Evolutionary conservation across 2,797 vertebrate genomes (phyloP).

Genomic region (Falco biarmicus): DNA sequence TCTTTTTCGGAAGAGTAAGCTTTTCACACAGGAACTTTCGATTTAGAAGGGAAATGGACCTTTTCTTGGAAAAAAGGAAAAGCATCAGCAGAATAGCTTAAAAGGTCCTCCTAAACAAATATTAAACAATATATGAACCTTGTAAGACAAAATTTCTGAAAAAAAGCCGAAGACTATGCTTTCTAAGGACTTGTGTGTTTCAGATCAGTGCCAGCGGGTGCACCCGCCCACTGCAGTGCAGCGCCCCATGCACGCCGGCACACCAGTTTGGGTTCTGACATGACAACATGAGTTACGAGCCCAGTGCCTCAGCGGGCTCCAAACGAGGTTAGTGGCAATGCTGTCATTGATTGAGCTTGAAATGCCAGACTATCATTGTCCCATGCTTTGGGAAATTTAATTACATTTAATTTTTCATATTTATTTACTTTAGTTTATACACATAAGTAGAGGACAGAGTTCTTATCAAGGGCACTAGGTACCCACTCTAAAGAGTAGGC

Average conservation of each 20-base stretch:
- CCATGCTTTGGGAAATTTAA: constrained; percentile 56
- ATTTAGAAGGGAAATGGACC: not conserved
- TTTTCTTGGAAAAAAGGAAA: not conserved
- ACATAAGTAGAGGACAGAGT: constrained; percentile 42
- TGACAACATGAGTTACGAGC: constrained; percentile 63
- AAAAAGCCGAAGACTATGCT: not conserved
- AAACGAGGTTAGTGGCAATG: constrained; percentile 52
- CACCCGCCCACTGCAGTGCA: fast-evolving
- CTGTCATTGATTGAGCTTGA: constrained; percentile 58
- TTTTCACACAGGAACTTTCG: not conserved
- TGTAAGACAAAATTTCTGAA: not conserved
- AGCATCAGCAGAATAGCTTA: not conserved
- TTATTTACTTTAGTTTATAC: constrained; percentile 63
- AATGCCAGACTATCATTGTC: constrained; percentile 60
- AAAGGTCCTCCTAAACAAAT: not conserved
- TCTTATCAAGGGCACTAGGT: constrained; percentile 40
- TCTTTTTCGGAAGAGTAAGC: not conserved
- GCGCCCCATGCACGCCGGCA: not conserved
- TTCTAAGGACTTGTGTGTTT: not conserved
- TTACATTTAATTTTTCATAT: constrained; percentile 67
- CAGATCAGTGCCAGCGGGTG: fast-evolving
- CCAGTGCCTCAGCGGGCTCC: not conserved
- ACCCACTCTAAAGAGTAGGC: not conserved
- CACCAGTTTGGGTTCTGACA: not conserved
- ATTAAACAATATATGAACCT: not conserved